Evolutionary conservation across 2,888 invertebrate species (phyloP).

Genomic region (Microctonus aethiopoides): DNA sequence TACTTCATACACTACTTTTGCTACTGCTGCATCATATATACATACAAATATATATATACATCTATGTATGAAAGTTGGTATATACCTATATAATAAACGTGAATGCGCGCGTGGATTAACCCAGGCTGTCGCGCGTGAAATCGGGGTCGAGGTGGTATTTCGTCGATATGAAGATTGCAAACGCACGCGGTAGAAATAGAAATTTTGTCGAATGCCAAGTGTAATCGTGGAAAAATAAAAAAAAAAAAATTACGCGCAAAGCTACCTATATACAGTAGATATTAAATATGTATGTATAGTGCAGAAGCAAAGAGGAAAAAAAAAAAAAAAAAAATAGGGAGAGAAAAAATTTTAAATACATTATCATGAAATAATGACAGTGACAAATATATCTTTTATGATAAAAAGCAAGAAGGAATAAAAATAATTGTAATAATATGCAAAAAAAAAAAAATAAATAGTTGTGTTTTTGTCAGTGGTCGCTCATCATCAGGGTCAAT

Average conservation of each 20-base stretch:
- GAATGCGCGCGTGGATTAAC: slow-evolving; percentile 34
- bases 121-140: slow-evolving; percentile 36
- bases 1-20: background rate
- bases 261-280: too few species aligned
- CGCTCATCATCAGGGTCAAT: slow-evolving; percentile 26
- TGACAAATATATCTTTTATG: background rate
- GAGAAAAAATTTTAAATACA: background rate
- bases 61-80: background rate
- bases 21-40: background rate
- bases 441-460: background rate
- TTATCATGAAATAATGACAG: too few species aligned
- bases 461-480: background rate
- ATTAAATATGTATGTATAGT: too few species aligned
- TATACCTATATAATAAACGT: background rate
- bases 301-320: too few species aligned
- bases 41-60: background rate
- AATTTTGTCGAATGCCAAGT: slow-evolving; percentile 27
- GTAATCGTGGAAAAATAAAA: slow-evolving; percentile 1
- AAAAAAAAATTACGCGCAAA: too few species aligned
- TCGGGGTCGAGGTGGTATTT: slow-evolving; percentile 39
- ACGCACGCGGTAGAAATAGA: slow-evolving; percentile 35
- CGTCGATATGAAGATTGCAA: slow-evolving; percentile 37
- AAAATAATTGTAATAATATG: background rate
- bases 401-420: background rate
- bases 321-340: background rate